Base-by-base conservation (phyloP, 1,140 invertebrate genomes). In the Euura saliciscinereae region DNA sequence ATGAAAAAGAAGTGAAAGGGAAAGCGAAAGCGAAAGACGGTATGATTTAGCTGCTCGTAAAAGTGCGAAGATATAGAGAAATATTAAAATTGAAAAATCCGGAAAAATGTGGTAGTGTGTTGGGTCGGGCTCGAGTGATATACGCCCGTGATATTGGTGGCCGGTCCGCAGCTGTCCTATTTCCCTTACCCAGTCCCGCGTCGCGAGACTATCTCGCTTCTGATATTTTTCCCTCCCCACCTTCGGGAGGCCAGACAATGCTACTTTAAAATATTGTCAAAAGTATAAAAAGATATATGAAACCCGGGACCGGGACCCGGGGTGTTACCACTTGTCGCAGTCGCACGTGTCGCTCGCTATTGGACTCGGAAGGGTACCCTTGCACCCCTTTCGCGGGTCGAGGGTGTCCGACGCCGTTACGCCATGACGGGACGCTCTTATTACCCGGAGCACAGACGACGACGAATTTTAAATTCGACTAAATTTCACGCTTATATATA, bases 11-110 rank as follows among this genome's bases (percentile, higher is more conserved):
- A 28, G 28, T 28, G 28, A 28, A 28, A 28, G 1, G 0, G 28
- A 28, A 28, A 28, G 28, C 28, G 28, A 28, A 28, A 28, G 72
- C 67, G 70, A 59, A 59, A 59, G 51, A 72, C 75, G 78, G 79
- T 79, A 80, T 84, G 84, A 85, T 85, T 84, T 84, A 85, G 79
- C 78, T 75, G 77, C 77, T 85, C 83, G 80, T 85, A 85, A 85
- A 84, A 77, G 76, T 78, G 73, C 75, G 64, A 65, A 65, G 69
- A 71, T 68, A 72, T 79, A 75, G 80, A 80, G 84, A 85, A 85
- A 83, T 86, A 86, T 86, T 85, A 86, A 85, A 85, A 85, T 84
- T 84, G 84, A 86, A 85, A 59, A 86, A 84, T 85, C 78, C 78
- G 81, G 78, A 82, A 80, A 76, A n/a, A 8, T n/a, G 51, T n/a